Base-by-base conservation (phyloP, 1,140 invertebrate species). In the Popillia japonica region DNA sequence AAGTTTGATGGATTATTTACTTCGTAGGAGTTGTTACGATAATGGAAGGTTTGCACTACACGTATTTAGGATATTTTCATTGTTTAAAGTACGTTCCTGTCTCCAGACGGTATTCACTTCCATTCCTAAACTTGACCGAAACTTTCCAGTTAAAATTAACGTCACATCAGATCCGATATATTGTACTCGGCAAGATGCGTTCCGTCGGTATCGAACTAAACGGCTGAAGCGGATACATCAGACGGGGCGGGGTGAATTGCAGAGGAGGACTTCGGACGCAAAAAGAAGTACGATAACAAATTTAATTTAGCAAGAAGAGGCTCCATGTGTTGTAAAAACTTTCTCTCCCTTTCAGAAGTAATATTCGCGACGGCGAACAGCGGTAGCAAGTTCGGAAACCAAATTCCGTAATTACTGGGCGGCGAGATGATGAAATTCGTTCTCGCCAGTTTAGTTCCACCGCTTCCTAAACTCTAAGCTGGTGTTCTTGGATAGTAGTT, bases 251-350 rank as follows among this genome's bases (percentile, higher is more conserved):
- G 27, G 27, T 34, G 27, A 34, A 34, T 4, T 48, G 3, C 44
- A 48, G n/a, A 48, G 44, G 10, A 68, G 7, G 61, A 68, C 61
- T 34, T 27, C 22, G 61, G 20, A 10, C 61, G 61, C 61, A 27
- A 27, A 68, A 68, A 68, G 27, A 68, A 68, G 61, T 68, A 34
- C 61, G 61, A 68, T 34, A 68, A 68, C 61, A 68, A 68, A 68
- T 68, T 68, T 68, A 68, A 68, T 68, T 68, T 68, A 68, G 61
- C 61, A 68, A 68, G 61, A 68, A 68, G 61, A 68, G 61, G 22
- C 27, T 68, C 22, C 61, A 68, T 34, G 61, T 68, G 61, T 68
- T 68, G 61, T 68, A 68, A 68, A 68, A 68, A 68, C 61, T 68
- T 68, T 68, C 61, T 68, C 61, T 68, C 61, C 61, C 20, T 23